A percentile compares a stretch with the other conserved stretches of the same genome.
These are phyloP conservation scores for Harpagoxenus sublaevis DNA, from an alignment of 2,888 invertebrate genomes.

Conservation along the genomic window DNA sequence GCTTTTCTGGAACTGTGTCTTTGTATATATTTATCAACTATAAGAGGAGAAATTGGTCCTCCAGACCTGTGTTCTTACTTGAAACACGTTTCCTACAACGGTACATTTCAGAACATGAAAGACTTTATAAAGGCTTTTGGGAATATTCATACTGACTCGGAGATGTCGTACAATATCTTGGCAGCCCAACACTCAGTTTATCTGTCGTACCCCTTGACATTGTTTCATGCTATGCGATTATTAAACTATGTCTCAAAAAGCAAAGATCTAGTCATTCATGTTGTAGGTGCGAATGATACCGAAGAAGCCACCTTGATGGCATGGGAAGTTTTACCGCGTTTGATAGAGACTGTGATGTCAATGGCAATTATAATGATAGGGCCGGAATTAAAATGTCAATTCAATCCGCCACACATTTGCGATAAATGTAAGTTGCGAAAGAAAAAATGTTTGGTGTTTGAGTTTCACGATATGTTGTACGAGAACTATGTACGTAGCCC, in stretches of 20 bases:
- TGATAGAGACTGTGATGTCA: conserved; percentile 71
- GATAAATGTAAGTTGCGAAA: background rate
- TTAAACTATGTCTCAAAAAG: conserved; percentile 58
- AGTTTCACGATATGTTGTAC: conserved; percentile 70
- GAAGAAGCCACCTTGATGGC: conserved; percentile 42
- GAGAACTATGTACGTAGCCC: conserved; percentile 69
- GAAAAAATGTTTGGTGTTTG: conserved; percentile 65
- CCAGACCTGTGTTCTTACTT: no score
- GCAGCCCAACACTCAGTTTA: no score
- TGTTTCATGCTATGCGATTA: conserved; percentile 77
- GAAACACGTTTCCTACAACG: no score
- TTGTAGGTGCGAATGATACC: background rate
- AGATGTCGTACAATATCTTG: no score
- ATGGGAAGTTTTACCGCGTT: conserved; percentile 82
- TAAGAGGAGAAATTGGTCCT: background rate
- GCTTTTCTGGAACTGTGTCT: conserved; percentile 72
- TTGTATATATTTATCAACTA: conserved; percentile 73
- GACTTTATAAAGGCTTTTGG: no score
- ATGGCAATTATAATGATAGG: conserved; percentile 80
- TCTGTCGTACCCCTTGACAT: conserved; percentile 80
- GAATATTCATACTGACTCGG: no score
- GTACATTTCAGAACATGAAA: no score
- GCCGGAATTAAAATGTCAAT: conserved; percentile 78
- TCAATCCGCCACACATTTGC: background rate
- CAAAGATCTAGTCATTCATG: conserved; percentile 42